Base-by-base conservation (phyloP, 2,888 invertebrate genomes). In the Leptopilina syphax region DNA sequence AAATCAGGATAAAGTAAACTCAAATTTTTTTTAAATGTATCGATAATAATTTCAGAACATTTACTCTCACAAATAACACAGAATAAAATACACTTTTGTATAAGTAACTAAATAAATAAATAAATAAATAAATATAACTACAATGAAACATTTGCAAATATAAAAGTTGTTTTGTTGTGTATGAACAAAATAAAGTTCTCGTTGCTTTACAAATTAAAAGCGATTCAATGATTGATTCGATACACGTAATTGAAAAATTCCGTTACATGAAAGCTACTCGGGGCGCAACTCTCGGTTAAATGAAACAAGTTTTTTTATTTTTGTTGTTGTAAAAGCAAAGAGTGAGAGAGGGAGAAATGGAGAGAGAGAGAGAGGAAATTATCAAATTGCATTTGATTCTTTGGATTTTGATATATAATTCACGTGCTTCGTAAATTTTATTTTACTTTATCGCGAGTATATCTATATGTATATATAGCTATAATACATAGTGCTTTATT, bases 401-500 rank as follows among this genome's bases (percentile, higher is more conserved):
- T 50, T 24, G 50, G n/a, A 68, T 27, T 44, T 50, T 24, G 18
- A 18, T 7, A 12, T 12, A 50, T 50, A 68, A 50, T 50, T 10
- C 70, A 70, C 68, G 47, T 68, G 50, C 50, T 47, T 70, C 54
- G 34, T 57, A 54, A 73, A 34, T 73, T 73, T 73, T 54, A 27
- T 57, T 27, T 73, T 41, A 9, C 57, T 57, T 73, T n/a, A 73
- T 73, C 57, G 54, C 57, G 27, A n/a, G 44, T 8, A 44, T 44
- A 44, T 44, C 44, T 34, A 34, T 34, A 34, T 34, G 34, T 34
- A 34, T 73, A 41, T 73, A 41, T 34, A 57, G 54, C 34, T 44
- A 44, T 44, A 44, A 44, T 44, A 44, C 44, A 44, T 34, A 54
- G 13, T 57, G 34, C 73, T 73, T 73, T 54, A 73, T 73, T 73